Evolutionary conservation across 1,140 invertebrate genomes (phyloP).

Genomic region (Saxidomus purpurata): DNA sequence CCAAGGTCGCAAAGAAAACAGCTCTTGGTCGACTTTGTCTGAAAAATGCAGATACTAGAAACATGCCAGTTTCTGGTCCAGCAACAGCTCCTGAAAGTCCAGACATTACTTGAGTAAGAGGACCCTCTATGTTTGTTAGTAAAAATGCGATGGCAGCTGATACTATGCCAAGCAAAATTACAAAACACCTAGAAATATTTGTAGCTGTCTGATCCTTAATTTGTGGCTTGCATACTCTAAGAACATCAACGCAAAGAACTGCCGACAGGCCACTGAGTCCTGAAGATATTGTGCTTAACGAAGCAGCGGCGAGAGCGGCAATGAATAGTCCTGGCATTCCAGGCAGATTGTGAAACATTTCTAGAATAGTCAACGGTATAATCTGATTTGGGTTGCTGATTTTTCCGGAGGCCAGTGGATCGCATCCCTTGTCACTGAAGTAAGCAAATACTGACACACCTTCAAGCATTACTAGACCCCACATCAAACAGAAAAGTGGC

Average conservation of each 20-base stretch:
- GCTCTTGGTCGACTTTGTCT: no score
- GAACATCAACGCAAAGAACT: not conserved
- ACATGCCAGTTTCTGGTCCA: no score
- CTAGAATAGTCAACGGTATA: not conserved
- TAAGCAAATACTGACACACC: conserved; percentile 18
- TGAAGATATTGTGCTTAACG: conserved; percentile 22
- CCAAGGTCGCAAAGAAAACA: no score
- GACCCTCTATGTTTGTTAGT: conserved; percentile 10
- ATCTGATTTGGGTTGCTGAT: conserved; percentile 12
- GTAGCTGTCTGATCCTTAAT: not conserved
- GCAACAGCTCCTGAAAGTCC: no score
- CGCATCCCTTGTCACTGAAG: not conserved
- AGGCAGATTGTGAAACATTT: not conserved
- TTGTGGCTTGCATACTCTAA: not conserved
- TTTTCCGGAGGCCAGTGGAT: not conserved
- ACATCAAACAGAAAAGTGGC: not conserved
- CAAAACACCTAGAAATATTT: conserved; percentile 1
- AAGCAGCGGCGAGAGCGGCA: not conserved
- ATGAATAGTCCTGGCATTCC: conserved; percentile 33
- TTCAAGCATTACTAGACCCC: not conserved
- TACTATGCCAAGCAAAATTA: not conserved
- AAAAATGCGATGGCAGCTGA: not conserved
- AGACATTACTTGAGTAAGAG: not conserved
- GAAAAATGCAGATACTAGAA: no score
- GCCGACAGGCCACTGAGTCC: conserved; percentile 5